Percentiles rank a stretch among this genome's conserved stretches.
These are phyloP conservation scores for Melieria crassipennis DNA, from an alignment of 2,888 invertebrate species.

Conservation along the genomic window DNA sequence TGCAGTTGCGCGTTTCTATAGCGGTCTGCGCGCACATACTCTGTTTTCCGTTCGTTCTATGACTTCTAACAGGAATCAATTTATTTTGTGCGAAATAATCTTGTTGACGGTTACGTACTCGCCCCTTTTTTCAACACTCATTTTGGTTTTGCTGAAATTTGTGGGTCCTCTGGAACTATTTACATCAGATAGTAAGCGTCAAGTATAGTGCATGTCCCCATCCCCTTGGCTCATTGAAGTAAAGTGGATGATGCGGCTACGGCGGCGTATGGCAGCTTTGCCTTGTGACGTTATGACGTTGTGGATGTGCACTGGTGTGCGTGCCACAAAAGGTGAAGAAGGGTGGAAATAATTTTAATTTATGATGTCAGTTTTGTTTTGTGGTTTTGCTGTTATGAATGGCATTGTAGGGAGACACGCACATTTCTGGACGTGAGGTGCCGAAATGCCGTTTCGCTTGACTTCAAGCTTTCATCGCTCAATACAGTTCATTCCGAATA, in stretches of 20 bases:
- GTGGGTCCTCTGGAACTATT: slow-evolving; percentile 1
- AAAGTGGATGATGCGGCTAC: too few species aligned
- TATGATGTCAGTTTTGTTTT: slow-evolving; percentile 58
- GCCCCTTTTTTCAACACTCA: slow-evolving; percentile 53
- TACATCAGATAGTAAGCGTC: background rate
- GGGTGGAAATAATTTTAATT: slow-evolving; percentile 66
- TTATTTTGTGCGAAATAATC: slow-evolving; percentile 64
- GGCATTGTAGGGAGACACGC: slow-evolving; percentile 9
- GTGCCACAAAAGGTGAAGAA: slow-evolving; percentile 55
- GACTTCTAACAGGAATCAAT: slow-evolving; percentile 63
- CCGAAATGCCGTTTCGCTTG: slow-evolving; percentile 15
- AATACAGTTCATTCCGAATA: too few species aligned
- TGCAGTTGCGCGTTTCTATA: background rate
- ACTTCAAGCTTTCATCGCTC: too few species aligned
- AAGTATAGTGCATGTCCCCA: background rate
- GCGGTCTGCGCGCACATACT: background rate
- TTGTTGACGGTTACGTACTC: slow-evolving; percentile 62
- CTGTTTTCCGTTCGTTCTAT: slow-evolving; percentile 43
- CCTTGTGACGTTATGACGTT: too few species aligned
- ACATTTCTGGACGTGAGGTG: slow-evolving; percentile 12
- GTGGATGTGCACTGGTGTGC: too few species aligned
- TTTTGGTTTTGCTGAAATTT: slow-evolving; percentile 8
- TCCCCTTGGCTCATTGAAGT: background rate
- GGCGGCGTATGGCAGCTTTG: too few species aligned
- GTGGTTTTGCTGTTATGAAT: slow-evolving; percentile 39